Evolutionary conservation across 2,797 vertebrate species (phyloP).

Genomic region (Crenuchus spilurus): DNA sequence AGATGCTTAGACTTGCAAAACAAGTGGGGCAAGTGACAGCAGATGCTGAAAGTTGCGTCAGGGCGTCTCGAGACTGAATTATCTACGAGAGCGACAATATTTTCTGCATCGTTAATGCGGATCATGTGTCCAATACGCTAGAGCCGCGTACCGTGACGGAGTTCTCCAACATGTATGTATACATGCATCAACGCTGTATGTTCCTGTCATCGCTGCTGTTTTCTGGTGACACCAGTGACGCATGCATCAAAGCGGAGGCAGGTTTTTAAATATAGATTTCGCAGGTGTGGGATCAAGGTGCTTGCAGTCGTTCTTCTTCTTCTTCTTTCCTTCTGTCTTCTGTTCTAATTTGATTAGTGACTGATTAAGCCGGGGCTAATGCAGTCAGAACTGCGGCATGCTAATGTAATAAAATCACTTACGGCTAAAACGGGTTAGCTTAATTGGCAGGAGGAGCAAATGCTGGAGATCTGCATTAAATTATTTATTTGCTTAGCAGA

Average conservation of each 20-base stretch:
- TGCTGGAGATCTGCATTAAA: constrained; percentile 77
- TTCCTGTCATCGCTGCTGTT: background rate
- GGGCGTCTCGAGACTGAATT: constrained; percentile 5
- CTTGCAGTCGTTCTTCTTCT: constrained; percentile 63
- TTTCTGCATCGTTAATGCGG: constrained; percentile 19
- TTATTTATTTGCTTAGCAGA: constrained; percentile 83
- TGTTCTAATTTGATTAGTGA: constrained; percentile 79
- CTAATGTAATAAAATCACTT: constrained; percentile 85
- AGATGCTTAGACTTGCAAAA: constrained; percentile 9
- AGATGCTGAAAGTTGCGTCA: background rate
- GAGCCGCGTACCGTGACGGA: background rate
- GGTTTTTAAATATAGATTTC: constrained; percentile 32
- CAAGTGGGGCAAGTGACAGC: background rate
- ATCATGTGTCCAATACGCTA: constrained; percentile 7
- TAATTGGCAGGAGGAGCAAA: constrained; percentile 80
- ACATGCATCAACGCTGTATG: background rate
- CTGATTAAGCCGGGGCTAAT: constrained; percentile 84
- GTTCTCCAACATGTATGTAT: background rate
- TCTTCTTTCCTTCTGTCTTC: constrained; percentile 78
- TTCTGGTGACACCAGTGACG: too few species aligned
- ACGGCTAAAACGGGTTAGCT: constrained; percentile 82
- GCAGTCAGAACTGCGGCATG: constrained; percentile 80
- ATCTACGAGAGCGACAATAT: constrained; percentile 5
- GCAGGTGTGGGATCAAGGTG: constrained; percentile 74
- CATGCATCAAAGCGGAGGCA: background rate